A percentile compares a stretch with the other conserved stretches of the same genome.
phyloP scores from a whole-genome alignment of 2,888 invertebrate species.

The Charanyca ferruginea region DNA sequence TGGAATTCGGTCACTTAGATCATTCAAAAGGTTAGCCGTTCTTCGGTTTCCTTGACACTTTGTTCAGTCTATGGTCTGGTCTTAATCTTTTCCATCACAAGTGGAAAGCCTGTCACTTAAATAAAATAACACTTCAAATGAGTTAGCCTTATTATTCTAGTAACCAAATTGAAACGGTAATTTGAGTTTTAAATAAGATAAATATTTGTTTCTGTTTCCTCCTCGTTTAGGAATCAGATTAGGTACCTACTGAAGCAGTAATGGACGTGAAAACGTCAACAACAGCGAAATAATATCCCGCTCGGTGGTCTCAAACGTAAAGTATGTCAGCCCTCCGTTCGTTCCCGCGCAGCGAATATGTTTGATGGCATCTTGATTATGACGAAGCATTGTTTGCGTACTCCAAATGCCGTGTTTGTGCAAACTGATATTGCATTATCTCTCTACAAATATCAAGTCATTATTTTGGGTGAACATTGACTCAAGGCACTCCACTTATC shows the following conservation, averaged over 20 bases:
- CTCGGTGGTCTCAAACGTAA: slow-evolving; percentile 41
- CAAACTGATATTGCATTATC: slow-evolving; percentile 81
- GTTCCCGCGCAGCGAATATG: slow-evolving; percentile 54
- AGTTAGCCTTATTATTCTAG: neutral
- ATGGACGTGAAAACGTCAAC: slow-evolving; percentile 30
- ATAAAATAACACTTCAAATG: neutral
- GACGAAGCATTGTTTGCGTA: slow-evolving; percentile 85
- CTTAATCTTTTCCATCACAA: neutral
- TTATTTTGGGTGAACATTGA: slow-evolving; percentile 87
- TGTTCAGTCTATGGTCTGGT: too few relatives aligned
- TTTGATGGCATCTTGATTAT: slow-evolving; percentile 82
- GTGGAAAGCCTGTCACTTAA: neutral
- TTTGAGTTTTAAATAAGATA: neutral
- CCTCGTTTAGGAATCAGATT: slow-evolving; percentile 27
- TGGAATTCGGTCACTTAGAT: too few relatives aligned
- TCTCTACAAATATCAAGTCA: slow-evolving; percentile 81
- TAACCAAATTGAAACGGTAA: neutral
- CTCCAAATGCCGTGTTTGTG: slow-evolving; percentile 87
- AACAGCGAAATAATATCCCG: slow-evolving; percentile 42
- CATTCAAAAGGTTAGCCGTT: too few relatives aligned
- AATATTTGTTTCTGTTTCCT: neutral
- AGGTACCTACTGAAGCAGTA: slow-evolving; percentile 1
- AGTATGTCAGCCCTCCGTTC: slow-evolving; percentile 58
- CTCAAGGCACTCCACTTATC: slow-evolving; percentile 83
- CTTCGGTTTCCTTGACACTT: too few relatives aligned